These are phyloP conservation scores for Venusia cambrica DNA, from an alignment of 2,888 invertebrate genomes.

Conservation along the genomic window DNA sequence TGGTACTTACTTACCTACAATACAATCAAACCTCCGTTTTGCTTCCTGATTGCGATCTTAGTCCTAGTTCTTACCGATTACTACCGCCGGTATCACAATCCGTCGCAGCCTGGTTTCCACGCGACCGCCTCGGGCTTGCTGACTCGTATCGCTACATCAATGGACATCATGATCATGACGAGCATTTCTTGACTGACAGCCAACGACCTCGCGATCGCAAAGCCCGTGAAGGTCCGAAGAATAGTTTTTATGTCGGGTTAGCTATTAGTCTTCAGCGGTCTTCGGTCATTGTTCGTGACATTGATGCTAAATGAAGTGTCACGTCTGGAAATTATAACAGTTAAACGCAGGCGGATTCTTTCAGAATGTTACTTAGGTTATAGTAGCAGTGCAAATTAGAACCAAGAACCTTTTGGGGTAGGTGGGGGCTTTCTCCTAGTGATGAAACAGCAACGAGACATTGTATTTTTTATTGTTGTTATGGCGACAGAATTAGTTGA, in stretches of 20 bases:
- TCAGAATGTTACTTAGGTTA: conserved; percentile 1
- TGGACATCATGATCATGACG: conserved; percentile 64
- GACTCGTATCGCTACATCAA: conserved; percentile 40
- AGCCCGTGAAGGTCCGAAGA: conserved; percentile 46
- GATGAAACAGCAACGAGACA: no score
- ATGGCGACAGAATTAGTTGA: no score
- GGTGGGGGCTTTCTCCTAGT: no score
- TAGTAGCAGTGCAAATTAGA: background rate
- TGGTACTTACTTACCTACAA: no score
- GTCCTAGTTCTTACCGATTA: no score
- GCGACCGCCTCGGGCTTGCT: conserved; percentile 11
- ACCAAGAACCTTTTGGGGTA: no score
- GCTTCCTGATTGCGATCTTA: no score
- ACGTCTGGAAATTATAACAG: conserved; percentile 50
- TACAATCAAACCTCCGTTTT: no score
- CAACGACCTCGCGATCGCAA: conserved; percentile 46
- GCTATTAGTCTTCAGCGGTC: conserved; percentile 36
- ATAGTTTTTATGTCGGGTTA: conserved; percentile 37
- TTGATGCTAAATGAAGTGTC: conserved; percentile 67
- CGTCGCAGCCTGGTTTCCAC: conserved; percentile 4
- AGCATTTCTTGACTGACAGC: conserved; percentile 47
- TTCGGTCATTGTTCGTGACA: conserved; percentile 55
- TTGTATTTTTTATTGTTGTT: no score
- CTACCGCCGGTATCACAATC: no score
- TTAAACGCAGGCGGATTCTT: conserved; percentile 31